Evolutionary conservation across 23 tunicate species (phyloP).

Genomic region (Diplosoma virens): DNA sequence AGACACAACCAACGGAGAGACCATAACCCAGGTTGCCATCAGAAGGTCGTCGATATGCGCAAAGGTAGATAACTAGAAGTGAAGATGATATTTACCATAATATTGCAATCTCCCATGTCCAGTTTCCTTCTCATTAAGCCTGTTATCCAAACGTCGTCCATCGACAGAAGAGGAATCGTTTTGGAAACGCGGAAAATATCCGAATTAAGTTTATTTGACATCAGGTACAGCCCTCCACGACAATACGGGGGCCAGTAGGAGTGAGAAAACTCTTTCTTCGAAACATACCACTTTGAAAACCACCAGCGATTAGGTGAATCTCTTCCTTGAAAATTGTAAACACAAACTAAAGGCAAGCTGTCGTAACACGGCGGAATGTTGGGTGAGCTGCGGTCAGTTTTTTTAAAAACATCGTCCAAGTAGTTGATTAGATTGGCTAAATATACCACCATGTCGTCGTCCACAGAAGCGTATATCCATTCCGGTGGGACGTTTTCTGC

Average conservation of each 20-base stretch:
- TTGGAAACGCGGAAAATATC: slow-evolving; percentile 30
- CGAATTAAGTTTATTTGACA: slow-evolving; percentile 14
- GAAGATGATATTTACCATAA: slow-evolving; percentile 34
- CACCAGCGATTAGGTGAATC: slow-evolving; percentile 46
- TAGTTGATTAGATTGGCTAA: slow-evolving; percentile 41
- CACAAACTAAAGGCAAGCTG: slow-evolving; percentile 48
- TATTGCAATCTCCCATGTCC: slow-evolving; percentile 36
- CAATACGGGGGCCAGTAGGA: slow-evolving; percentile 60
- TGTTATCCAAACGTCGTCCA: slow-evolving; percentile 87
- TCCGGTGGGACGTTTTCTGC: slow-evolving; percentile 4
- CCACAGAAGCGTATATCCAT: slow-evolving; percentile 52
- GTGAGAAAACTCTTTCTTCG: slow-evolving; percentile 29
- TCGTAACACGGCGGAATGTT: slow-evolving; percentile 37
- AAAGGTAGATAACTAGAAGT: too few relatives aligned
- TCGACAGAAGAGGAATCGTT: slow-evolving; percentile 3
- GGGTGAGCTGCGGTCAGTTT: not conserved
- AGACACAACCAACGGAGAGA: too few relatives aligned
- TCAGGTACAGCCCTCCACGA: slow-evolving; percentile 56
- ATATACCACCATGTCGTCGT: slow-evolving; percentile 69
- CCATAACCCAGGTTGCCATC: too few relatives aligned
- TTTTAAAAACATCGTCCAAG: not conserved
- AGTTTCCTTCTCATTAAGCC: slow-evolving; percentile 54
- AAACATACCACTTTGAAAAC: slow-evolving; percentile 47
- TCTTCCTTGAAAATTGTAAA: slow-evolving; percentile 33
- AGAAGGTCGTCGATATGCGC: too few relatives aligned